Evolutionary conservation across 1,140 invertebrate species (phyloP), one percentile per base, ranked within the genome.

Genomic region (Philotrypesis tridentata): DNA sequence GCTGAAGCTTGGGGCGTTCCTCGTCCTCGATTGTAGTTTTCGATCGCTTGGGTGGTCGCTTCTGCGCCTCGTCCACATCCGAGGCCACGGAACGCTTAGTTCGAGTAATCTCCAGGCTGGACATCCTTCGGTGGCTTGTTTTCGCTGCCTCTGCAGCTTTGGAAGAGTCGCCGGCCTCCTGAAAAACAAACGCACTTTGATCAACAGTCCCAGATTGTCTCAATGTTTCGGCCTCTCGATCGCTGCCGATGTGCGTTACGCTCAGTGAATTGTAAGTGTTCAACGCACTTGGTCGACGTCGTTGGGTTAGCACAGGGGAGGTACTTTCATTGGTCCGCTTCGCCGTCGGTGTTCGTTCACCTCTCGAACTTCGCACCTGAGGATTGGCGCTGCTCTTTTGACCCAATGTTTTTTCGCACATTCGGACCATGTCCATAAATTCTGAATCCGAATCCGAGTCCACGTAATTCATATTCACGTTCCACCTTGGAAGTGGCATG

Each of bases 121-220:
- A 33, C 40, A n/a, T 60, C 31, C 21, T 67, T 3, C 21, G n/a
- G n/a, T 27, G 33, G 14, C n/a, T 76, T 29, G 74, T 63, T 61
- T 60, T 55, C 21, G 31, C 11, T 11, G 29, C 33, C 21, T 5
- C 31, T 17, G 5, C 68, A 12, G 40, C 27, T 33, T 67, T 17
- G 37, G 6, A 74, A n/a, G 25, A n/a, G 6, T 33, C 63, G 40
- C 8, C 17, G 55, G 80, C 61, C 14, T 72, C 61, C 74, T 82
- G 75, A 77, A 78, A 82, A 71, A 82, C 74, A 82, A 73, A n/a
- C 55, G 48, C 29, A 77, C 72, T 60, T 27, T 78, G 12, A 78
- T 63, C 74, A 65, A 17, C 40, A 9, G 40, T 31, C 33, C 17
- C 31, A 60, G 29, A 3, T 67, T 33, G n/a, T 17, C 1, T 48